Conservation (phyloP, 2,797 vertebrate species). For the Lates japonicus region DNA sequence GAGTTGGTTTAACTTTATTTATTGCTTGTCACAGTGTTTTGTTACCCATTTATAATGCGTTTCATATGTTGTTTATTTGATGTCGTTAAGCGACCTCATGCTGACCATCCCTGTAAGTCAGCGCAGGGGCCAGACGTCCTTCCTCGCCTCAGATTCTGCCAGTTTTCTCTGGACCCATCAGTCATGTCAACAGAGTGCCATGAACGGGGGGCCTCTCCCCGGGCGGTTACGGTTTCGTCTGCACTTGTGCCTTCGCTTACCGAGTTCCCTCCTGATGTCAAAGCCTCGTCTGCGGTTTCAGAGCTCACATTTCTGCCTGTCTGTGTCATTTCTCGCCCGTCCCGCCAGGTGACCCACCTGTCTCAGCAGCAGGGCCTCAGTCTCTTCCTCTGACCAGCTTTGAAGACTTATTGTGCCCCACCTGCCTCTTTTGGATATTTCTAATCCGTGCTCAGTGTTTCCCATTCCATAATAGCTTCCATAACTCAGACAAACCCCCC, state of each 20-base stretch:
- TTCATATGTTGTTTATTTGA: constrained; percentile 58
- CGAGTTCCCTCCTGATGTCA: constrained; percentile 2
- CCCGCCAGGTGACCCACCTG: not conserved
- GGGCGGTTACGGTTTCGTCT: constrained; percentile 16
- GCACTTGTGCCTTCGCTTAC: constrained; percentile 1
- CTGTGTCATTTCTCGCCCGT: not conserved
- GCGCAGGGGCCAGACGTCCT: constrained; percentile 37
- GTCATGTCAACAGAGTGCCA: constrained; percentile 65
- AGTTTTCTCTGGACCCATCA: constrained; percentile 56
- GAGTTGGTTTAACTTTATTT: not conserved
- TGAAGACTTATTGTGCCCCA: not conserved
- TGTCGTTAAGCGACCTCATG: constrained; percentile 26
- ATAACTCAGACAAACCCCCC: constrained; percentile 1
- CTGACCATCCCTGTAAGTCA: constrained; percentile 20
- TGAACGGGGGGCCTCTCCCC: not conserved
- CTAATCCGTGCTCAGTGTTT: not conserved
- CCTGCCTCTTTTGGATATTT: constrained; percentile 8
- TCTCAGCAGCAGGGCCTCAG: not conserved
- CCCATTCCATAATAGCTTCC: constrained; percentile 12
- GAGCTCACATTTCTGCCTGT: constrained; percentile 38
- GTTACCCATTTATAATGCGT: constrained; percentile 65
- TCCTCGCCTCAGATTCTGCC: constrained; percentile 47
- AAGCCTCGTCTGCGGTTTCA: constrained; percentile 29
- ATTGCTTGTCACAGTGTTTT: constrained; percentile 23
- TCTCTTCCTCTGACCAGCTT: not conserved